Conservation (phyloP, 1,140 invertebrate species). For the Pteromalus puparum region DNA sequence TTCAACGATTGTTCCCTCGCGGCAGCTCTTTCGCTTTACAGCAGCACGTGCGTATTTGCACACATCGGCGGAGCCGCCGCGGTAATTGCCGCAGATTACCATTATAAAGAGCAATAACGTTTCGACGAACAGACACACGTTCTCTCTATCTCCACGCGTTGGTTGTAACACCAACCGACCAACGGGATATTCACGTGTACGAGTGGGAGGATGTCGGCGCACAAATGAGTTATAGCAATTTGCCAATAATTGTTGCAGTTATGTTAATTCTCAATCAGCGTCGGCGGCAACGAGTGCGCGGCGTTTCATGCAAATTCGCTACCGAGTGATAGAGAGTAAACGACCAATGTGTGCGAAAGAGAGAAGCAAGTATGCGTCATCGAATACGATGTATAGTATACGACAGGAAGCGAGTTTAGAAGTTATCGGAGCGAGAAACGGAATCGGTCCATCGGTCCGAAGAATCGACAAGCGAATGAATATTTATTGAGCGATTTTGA, state of each 20-base stretch:
- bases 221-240: slow-evolving; percentile 70
- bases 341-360: too few species aligned
- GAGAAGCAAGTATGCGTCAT: too few species aligned
- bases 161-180: background rate
- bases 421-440: too few species aligned
- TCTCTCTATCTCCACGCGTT: background rate
- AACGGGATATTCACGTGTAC: background rate
- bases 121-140: background rate
- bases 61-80: background rate
- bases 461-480: too few species aligned
- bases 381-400: too few species aligned
- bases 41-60: slow-evolving; percentile 10
- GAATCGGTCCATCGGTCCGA: too few species aligned
- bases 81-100: slow-evolving; percentile 2
- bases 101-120: slow-evolving; percentile 34
- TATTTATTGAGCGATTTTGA: too few species aligned
- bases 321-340: background rate
- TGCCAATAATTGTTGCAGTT: slow-evolving; percentile 72
- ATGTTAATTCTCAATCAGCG: slow-evolving; percentile 72
- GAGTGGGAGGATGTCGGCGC: slow-evolving; percentile 39
- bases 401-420: too few species aligned
- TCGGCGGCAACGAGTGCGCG: slow-evolving; percentile 54
- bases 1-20: background rate
- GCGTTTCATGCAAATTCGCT: slow-evolving; percentile 65
- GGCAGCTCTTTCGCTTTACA: background rate